Conservation (phyloP, 2,888 invertebrate species). For the Drosophila maculinotata region DNA sequence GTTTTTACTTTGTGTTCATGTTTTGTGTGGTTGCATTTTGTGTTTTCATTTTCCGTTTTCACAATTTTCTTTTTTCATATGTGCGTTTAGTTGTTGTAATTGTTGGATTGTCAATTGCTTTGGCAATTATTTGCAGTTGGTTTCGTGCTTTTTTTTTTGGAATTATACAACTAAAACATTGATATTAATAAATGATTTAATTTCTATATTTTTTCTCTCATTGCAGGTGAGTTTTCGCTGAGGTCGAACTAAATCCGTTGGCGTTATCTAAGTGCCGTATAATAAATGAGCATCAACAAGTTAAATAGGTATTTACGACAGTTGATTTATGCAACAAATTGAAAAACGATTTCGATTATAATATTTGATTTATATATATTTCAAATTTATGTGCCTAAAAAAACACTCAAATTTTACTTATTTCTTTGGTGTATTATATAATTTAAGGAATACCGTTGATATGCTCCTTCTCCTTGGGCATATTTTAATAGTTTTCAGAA, state of each 20-base stretch:
- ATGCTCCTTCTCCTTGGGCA: no score
- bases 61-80: slow-evolving; percentile 35
- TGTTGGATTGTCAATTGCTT: slow-evolving; percentile 49
- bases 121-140: slow-evolving; percentile 36
- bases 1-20: slow-evolving; percentile 6
- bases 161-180: slow-evolving; percentile 24
- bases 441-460: no score
- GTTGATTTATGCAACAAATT: neutral
- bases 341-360: neutral
- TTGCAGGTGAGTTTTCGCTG: slow-evolving; percentile 53
- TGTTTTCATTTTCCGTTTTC: slow-evolving; percentile 39
- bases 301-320: slow-evolving; percentile 5
- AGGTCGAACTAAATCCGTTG: no score
- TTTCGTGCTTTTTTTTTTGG: slow-evolving; percentile 8
- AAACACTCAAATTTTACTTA: no score
- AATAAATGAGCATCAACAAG: neutral
- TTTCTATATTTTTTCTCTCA: slow-evolving; percentile 19
- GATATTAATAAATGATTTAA: slow-evolving; percentile 38
- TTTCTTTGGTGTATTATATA: no score
- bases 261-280: no score
- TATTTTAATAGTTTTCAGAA: no score
- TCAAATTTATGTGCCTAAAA: no score
- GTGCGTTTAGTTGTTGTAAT: slow-evolving; percentile 19
- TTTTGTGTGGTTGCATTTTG: slow-evolving; percentile 8
- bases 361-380: neutral